Evolutionary conservation across 2,888 invertebrate genomes (phyloP), one percentile per base, ranked within the genome.

Genomic region (Caenorhabditis sinica): DNA sequence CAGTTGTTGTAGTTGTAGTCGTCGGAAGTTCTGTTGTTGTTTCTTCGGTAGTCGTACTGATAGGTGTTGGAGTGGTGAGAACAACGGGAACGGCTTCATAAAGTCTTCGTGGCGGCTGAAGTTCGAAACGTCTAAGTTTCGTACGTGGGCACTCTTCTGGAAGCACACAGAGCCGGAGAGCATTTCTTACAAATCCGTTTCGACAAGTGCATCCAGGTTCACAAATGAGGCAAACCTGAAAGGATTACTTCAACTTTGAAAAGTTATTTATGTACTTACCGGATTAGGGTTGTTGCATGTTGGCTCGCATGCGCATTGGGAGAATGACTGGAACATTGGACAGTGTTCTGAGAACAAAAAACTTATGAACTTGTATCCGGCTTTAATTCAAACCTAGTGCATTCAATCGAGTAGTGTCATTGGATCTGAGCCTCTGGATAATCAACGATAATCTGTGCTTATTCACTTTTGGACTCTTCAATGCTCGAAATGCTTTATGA

Each of bases 1-100:
- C 65, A 5, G 65, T 69, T 58, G 66, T 40, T 2, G 66, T 36
- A 6, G 43, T 51, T 2, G 40, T 53, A 25, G 65, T 65, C n/a
- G 63, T 63, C 20, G 56, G n/a, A 2, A 23, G 0, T 28, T 58
- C 60, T 2, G 74, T 66, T 45, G 60, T 68, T 8, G 58, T 49
- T 28, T 53, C 49, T 60, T 45, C 68, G 15, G 68, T 76, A 15
- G 53, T 40, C 5, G 51, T 45, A 25, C 68, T 60, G 25, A 58
- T 76, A 5, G 53, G 15, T 5, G 51, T 49, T 28, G 76, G 51
- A 28, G n/a, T 69, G 1, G 71, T 17, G 20, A 80, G 23, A 17
- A 58, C 72, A 6, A 77, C 77, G 13, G 83, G 83, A 36, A 83
- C 77, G 23, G 83, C 83, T 77, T 77, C 83, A 28, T 83, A 83